Conservation (phyloP, 2,888 invertebrate genomes). For the Sesamia inferens region DNA sequence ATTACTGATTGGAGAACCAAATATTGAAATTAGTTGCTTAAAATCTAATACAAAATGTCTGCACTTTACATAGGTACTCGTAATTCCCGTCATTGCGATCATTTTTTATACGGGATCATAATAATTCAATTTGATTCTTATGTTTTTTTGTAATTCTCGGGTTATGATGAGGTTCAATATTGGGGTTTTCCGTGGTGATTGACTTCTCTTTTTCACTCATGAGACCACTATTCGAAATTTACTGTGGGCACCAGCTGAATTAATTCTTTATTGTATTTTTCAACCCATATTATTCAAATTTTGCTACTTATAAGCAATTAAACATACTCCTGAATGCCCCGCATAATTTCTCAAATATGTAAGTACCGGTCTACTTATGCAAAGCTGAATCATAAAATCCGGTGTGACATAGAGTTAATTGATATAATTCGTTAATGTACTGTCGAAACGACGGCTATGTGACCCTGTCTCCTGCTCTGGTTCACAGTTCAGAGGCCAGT, state of each 20-base stretch:
- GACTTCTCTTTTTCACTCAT: not conserved
- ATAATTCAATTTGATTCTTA: no score
- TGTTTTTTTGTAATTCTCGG: no score
- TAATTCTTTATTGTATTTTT: not conserved
- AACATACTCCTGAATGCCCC: not conserved
- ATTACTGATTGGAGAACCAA: no score
- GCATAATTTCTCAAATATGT: not conserved
- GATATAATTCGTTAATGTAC: slow-evolving; percentile 76
- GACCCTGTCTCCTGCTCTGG: slow-evolving; percentile 74
- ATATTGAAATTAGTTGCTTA: no score
- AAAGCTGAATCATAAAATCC: slow-evolving; percentile 59
- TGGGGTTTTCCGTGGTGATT: no score
- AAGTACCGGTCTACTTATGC: slow-evolving; percentile 22
- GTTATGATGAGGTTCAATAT: no score
- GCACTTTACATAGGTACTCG: no score
- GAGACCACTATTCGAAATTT: not conserved
- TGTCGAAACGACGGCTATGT: slow-evolving; percentile 66
- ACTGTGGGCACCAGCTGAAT: not conserved
- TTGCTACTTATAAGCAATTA: not conserved
- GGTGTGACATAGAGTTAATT: slow-evolving; percentile 73
- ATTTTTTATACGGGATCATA: no score
- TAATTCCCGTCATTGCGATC: no score
- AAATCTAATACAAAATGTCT: no score
- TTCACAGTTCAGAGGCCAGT: slow-evolving; percentile 77
- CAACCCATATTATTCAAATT: not conserved